Base-by-base conservation (phyloP, 2,888 invertebrate species). In the Autographa pulchrina region DNA sequence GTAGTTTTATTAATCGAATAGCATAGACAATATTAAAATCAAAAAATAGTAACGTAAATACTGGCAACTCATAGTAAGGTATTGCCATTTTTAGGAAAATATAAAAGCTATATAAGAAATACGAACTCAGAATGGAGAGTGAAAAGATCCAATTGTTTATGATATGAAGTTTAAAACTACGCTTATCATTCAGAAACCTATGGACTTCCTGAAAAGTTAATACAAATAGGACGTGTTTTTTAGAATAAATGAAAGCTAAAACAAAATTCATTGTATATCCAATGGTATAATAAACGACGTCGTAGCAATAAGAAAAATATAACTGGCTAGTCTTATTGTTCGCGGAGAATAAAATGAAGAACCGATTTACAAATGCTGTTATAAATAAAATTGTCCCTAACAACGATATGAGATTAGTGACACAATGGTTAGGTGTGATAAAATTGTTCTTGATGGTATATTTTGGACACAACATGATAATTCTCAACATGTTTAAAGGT, bases 401-500 rank as follows among this genome's bases (percentile, higher is more conserved):
- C 1, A 81, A 6, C 11, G 64, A 72, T 7, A 67, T 8, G 0
- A 80, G 56, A 11, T 74, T 74, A 13, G 67, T 38, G 0, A 68
- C 38, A 8, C 32, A 8, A 7, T 71, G 68, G 31, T 79, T 82
- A 2, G 80, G 71, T 5, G 70, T 68, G 7, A 85, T 78, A 7
- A 52, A 74, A 52, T 82, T 75, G 13, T 79, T 68, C 5, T 72
- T 63, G 11, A 85, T 80, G 25, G 8, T 35, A 25, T 75, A 85
- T 68, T 82, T 84, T 13, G 78, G 75, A 32, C 38, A 58, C 0
- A 80, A 63, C 18, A 75, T 58, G 3, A 80, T 5, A 7, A 25
- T 52, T 67, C 83, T 80, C 63, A 81, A 64, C 0, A 81, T 2
- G 11, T 80, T 71, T 1, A 85, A 58, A 8, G 85, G 83, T 7